These are phyloP conservation scores for Thalassophryne amazonica DNA, from an alignment of 2,797 vertebrate genomes.

Conservation along the genomic window DNA sequence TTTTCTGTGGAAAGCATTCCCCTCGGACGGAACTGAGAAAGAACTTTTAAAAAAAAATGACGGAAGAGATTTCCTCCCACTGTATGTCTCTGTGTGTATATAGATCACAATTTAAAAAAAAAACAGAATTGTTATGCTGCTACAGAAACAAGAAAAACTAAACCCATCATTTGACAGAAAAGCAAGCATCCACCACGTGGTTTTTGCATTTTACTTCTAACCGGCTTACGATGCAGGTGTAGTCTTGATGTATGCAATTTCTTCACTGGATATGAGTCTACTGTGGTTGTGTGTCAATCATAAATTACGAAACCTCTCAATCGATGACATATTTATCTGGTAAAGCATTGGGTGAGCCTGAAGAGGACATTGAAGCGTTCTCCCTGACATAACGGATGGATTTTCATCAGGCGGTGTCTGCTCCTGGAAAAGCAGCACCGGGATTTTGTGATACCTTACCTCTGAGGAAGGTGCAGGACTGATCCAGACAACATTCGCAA, in stretches of 20 bases:
- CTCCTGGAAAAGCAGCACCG: conserved; percentile 14
- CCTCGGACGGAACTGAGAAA: conserved; percentile 73
- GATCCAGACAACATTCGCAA: conserved; percentile 26
- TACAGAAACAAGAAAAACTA: conserved; percentile 69
- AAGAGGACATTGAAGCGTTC: conserved; percentile 45
- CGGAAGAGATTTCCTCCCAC: conserved; percentile 63
- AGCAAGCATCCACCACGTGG: conserved; percentile 54
- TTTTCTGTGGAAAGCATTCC: conserved; percentile 88
- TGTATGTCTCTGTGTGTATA: conserved; percentile 70
- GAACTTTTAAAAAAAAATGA: too few relatives aligned
- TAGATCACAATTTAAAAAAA: conserved; percentile 64
- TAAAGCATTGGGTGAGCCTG: conserved; percentile 39
- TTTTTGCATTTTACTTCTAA: conserved; percentile 65
- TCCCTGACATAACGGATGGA: conserved; percentile 36
- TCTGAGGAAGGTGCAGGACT: conserved; percentile 40
- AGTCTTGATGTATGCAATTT: conserved; percentile 69
- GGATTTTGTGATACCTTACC: conserved; percentile 34
- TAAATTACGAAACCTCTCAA: conserved; percentile 55
- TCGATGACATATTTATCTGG: conserved; percentile 59
- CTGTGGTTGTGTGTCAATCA: conserved; percentile 66
- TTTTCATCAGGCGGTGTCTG: conserved; percentile 14
- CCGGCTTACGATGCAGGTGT: conserved; percentile 62
- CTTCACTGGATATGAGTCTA: conserved; percentile 80
- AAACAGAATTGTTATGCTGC: conserved; percentile 79
- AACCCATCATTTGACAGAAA: conserved; percentile 61